Conservation (phyloP, 2,797 vertebrate genomes). For the Artibeus jamaicensis region DNA sequence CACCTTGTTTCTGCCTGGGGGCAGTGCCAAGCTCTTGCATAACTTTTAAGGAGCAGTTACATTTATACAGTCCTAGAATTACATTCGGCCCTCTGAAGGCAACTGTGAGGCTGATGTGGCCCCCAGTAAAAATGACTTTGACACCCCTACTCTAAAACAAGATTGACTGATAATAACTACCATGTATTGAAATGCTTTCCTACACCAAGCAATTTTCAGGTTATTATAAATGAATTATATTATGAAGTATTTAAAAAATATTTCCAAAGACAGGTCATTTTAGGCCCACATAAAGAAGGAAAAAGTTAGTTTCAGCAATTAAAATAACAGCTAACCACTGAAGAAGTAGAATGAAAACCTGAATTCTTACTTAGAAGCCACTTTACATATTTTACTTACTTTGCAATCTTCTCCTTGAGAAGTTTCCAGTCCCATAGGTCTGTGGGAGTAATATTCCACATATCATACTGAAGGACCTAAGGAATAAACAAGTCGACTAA, state of each 20-base stretch:
- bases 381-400: conserved; percentile 79
- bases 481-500: neutral
- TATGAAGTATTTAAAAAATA: conserved; percentile 16
- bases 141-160: conserved; percentile 3
- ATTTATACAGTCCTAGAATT: no score
- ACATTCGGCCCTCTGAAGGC: no score
- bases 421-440: conserved; percentile 93
- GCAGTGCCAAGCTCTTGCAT: no score
- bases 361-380: neutral
- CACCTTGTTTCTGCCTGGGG: no score
- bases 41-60: no score
- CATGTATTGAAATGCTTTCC: conserved; percentile 20
- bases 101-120: no score
- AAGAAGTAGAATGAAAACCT: neutral
- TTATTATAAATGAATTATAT: neutral
- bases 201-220: neutral
- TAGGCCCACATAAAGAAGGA: neutral
- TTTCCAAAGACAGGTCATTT: neutral
- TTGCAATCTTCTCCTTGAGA: conserved; percentile 94
- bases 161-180: neutral
- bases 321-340: neutral
- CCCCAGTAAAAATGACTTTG: no score
- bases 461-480: conserved; percentile 95
- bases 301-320: conserved; percentile 21
- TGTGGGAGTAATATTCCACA: conserved; percentile 94